Evolutionary conservation across 2,113 vertebrate species (phyloP).

Genomic region (Macroglossus sobrinus): DNA sequence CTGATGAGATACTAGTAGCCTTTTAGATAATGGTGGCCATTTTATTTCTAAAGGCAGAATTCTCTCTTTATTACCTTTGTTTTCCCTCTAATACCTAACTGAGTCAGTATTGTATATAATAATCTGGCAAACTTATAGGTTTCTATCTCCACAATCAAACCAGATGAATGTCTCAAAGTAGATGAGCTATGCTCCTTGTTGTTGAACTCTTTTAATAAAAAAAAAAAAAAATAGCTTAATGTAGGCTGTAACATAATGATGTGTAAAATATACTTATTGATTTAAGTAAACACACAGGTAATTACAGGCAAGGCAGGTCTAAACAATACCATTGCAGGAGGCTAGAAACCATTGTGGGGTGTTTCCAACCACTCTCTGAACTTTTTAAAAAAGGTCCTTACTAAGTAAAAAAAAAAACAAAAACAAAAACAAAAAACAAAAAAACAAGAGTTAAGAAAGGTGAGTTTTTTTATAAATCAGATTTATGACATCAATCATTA

Average conservation of each 20-base stretch:
- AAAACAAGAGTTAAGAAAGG: background rate
- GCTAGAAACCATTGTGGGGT: background rate
- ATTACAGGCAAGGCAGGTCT: background rate
- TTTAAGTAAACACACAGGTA: background rate
- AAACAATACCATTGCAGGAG: background rate
- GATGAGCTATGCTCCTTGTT: background rate
- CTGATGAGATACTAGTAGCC: background rate
- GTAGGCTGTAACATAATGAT: background rate
- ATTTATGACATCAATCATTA: background rate
- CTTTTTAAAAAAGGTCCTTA: background rate
- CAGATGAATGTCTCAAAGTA: background rate
- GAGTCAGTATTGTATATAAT: background rate
- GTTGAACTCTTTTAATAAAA: constrained; percentile 6
- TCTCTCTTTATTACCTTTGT: background rate
- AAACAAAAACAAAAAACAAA: background rate
- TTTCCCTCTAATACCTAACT: background rate
- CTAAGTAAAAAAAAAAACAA: background rate
- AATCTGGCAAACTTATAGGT: background rate
- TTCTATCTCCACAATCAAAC: background rate
- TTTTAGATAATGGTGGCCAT: background rate
- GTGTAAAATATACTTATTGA: background rate
- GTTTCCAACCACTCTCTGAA: background rate
- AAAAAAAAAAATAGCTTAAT: background rate
- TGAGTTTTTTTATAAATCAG: background rate
- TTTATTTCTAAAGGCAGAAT: background rate